Evolutionary conservation across 1,140 invertebrate genomes (phyloP).

Genomic region (Drosophila sproati): DNA sequence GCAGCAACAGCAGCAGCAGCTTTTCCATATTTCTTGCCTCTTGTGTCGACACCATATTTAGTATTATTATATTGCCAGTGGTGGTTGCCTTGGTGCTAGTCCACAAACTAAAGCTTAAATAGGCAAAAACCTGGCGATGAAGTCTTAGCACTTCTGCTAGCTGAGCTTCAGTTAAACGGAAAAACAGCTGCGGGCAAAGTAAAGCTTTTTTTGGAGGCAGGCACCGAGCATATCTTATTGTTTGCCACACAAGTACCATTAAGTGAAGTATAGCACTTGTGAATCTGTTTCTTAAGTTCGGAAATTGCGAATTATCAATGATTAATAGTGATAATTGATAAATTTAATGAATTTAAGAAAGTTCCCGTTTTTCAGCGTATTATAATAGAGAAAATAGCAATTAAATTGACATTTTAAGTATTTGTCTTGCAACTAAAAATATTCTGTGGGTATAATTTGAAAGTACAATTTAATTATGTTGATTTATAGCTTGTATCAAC

Average conservation of each 20-base stretch:
- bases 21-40: neutral
- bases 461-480: too few species aligned
- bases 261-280: neutral
- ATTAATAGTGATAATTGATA: too few species aligned
- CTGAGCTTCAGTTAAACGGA: neutral
- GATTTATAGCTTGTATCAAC: too few species aligned
- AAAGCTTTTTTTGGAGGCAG: neutral
- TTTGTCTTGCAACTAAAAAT: too few species aligned
- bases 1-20: constrained; percentile 7
- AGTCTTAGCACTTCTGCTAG: neutral
- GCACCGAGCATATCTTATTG: constrained; percentile 2
- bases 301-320: too few species aligned
- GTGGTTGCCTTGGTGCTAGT: neutral
- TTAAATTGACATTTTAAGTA: too few species aligned
- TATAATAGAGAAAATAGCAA: too few species aligned
- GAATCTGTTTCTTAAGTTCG: constrained; percentile 10
- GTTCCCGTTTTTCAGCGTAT: too few species aligned
- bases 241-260: neutral
- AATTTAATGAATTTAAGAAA: too few species aligned
- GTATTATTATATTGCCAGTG: too few species aligned
- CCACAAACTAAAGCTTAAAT: constrained; percentile 19
- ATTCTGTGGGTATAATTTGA: too few species aligned
- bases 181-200: constrained; percentile 35
- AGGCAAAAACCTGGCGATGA: neutral
- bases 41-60: neutral